phyloP scores from a whole-genome alignment of 2,113 vertebrate genomes.

The Oreamnos americanus region DNA sequence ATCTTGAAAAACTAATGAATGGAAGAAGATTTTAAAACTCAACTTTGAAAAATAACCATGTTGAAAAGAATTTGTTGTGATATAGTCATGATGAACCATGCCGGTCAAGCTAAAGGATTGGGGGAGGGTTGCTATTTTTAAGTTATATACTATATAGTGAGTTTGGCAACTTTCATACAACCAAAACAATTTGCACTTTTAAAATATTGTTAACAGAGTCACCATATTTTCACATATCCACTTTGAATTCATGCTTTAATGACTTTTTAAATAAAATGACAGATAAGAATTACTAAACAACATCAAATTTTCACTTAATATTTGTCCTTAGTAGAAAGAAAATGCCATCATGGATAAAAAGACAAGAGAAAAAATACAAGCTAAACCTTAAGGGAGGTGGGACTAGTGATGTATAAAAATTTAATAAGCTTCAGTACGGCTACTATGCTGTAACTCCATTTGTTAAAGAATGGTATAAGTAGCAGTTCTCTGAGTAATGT shows the following conservation, averaged over 20 bases:
- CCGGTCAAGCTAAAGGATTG: background rate
- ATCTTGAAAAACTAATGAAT: background rate
- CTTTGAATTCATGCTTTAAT: background rate
- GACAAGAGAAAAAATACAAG: constrained; percentile 39
- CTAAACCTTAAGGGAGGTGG: constrained; percentile 47
- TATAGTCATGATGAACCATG: background rate
- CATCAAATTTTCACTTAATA: background rate
- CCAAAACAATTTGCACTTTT: background rate
- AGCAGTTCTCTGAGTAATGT: constrained; percentile 41
- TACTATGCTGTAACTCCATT: constrained; percentile 44
- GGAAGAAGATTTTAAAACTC: background rate
- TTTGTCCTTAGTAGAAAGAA: constrained; percentile 16
- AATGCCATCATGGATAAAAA: constrained; percentile 23
- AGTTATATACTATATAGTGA: background rate
- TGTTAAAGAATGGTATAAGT: constrained; percentile 21
- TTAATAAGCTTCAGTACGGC: constrained; percentile 20
- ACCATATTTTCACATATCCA: background rate
- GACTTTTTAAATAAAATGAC: constrained; percentile 21
- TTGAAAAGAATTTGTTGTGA: background rate
- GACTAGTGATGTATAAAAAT: constrained; percentile 63
- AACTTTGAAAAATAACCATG: background rate
- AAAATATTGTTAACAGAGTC: background rate
- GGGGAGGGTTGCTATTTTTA: background rate
- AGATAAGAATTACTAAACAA: background rate
- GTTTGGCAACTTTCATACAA: background rate